Evolutionary conservation across 2,113 vertebrate species (phyloP).

Genomic region (Nothobranchius furzeri): DNA sequence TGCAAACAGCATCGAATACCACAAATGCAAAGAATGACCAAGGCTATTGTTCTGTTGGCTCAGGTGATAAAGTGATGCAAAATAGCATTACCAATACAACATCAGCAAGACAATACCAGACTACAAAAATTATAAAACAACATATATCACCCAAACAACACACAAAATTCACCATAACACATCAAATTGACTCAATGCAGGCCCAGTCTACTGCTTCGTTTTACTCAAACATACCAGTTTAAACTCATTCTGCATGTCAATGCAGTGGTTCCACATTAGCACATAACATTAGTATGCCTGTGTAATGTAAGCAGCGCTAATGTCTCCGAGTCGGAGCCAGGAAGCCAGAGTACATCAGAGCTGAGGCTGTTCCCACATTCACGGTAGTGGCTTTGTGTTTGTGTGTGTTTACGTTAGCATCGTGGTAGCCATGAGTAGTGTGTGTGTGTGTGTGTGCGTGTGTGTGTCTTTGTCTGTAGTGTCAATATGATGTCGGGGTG

Average conservation of each 20-base stretch:
- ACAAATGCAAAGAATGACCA: no score
- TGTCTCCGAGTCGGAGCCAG: constrained; percentile 53
- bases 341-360: constrained; percentile 48
- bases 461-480: constrained; percentile 23
- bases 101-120: no score
- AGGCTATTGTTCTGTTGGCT: no score
- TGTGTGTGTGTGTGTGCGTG: constrained; percentile 37
- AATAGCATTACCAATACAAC: no score
- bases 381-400: no score
- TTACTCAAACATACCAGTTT: constrained; percentile 18
- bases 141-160: neutral
- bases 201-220: constrained; percentile 1
- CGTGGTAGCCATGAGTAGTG: constrained; percentile 15
- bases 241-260: constrained; percentile 40
- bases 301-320: constrained; percentile 47
- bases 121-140: no score
- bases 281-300: constrained; percentile 60
- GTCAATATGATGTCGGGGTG: constrained; percentile 53
- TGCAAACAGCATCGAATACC: no score
- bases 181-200: constrained; percentile 13
- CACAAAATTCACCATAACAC: neutral
- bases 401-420: constrained; percentile 39
- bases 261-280: constrained; percentile 34
- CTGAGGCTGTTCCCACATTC: constrained; percentile 12
- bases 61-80: no score